Evolutionary conservation across 2,888 invertebrate species (phyloP).

Genomic region (Prenolepis imparis): DNA sequence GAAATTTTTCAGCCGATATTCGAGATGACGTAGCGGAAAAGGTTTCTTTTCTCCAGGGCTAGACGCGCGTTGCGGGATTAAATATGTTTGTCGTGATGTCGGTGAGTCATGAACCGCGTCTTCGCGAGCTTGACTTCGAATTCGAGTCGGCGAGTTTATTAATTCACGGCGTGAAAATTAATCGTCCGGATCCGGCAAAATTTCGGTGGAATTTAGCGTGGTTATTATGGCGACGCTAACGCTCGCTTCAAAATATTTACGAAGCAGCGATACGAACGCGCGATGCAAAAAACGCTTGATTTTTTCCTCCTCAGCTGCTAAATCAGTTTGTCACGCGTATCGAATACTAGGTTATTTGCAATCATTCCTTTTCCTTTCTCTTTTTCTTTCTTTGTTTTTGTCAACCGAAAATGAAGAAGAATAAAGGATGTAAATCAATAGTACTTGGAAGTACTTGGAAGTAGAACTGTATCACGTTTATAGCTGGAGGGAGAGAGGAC

Average conservation of each 20-base stretch:
- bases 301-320: neutral
- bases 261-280: neutral
- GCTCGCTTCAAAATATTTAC: constrained; percentile 51
- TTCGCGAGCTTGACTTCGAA: constrained; percentile 35
- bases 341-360: neutral
- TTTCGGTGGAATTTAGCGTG: constrained; percentile 3
- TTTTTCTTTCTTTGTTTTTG: neutral
- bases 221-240: neutral
- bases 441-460: neutral
- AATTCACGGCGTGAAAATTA: constrained; percentile 42
- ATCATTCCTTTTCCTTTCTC: neutral
- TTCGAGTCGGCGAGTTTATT: constrained; percentile 38
- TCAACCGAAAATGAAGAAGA: constrained; percentile 12
- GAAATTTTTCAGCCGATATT: neutral
- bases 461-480: neutral
- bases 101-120: constrained; percentile 23
- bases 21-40: constrained; percentile 5
- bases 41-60: neutral
- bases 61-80: constrained; percentile 30
- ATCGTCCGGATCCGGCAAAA: neutral
- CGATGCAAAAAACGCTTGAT: neutral
- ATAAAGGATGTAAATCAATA: constrained; percentile 16
- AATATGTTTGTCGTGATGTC: constrained; percentile 22
- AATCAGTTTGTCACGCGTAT: neutral
- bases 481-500: neutral